phyloP scores from a whole-genome alignment of 2,888 invertebrate species.

The Pasiphila rectangulata region DNA sequence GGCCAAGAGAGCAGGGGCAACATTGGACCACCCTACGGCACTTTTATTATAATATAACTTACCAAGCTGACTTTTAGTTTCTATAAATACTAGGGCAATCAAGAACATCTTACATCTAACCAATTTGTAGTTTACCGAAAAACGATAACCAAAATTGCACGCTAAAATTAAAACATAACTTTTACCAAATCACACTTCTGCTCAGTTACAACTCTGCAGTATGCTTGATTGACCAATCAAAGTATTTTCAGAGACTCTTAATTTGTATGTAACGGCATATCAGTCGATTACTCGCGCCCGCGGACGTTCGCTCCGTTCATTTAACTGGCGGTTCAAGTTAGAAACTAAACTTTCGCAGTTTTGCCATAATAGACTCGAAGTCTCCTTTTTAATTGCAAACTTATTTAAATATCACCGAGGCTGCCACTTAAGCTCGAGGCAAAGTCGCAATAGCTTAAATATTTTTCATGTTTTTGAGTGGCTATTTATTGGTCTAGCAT shows the following conservation, averaged over 20 bases:
- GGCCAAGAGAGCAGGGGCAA: too few relatives aligned
- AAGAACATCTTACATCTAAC: background rate
- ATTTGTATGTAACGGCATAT: constrained; percentile 34
- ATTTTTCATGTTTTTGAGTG: too few relatives aligned
- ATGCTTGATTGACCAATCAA: constrained; percentile 34
- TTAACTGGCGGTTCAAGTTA: constrained; percentile 16
- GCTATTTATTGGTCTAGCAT: too few relatives aligned
- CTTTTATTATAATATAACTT: background rate
- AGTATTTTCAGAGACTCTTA: constrained; percentile 31
- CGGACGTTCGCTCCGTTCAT: constrained; percentile 24
- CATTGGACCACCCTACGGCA: too few relatives aligned
- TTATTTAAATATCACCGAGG: too few relatives aligned
- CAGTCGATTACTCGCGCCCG: constrained; percentile 33
- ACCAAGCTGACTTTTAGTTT: background rate
- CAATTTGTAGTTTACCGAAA: background rate
- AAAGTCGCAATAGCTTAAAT: too few relatives aligned
- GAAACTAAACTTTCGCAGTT: too few relatives aligned
- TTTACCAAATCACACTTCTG: constrained; percentile 5
- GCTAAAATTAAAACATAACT: background rate
- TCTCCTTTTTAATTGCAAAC: too few relatives aligned
- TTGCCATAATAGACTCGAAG: too few relatives aligned
- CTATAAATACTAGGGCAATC: background rate
- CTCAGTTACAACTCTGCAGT: constrained; percentile 25
- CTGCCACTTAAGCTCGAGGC: too few relatives aligned
- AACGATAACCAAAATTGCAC: constrained; percentile 1